Evolutionary conservation across 1,140 invertebrate species (phyloP).

Genomic region (Sweltsa coloradensis): DNA sequence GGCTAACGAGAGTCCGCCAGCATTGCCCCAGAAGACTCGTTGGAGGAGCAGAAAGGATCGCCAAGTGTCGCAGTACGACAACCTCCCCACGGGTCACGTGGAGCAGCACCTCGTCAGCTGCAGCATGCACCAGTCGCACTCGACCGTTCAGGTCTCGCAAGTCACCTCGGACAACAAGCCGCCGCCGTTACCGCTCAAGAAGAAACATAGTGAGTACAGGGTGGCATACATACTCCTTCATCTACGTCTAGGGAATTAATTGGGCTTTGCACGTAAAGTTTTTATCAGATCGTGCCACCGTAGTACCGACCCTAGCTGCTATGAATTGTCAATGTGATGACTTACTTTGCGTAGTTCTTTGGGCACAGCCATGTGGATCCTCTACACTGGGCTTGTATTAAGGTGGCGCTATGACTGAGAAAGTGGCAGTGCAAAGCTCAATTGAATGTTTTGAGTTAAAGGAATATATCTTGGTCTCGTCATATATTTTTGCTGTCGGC

Average conservation of each 20-base stretch:
- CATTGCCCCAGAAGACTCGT: slow-evolving; percentile 48
- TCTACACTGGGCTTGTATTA: too few relatives aligned
- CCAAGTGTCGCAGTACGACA: slow-evolving; percentile 62
- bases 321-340: too few relatives aligned
- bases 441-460: too few relatives aligned
- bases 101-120: slow-evolving; percentile 2
- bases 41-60: slow-evolving; percentile 37
- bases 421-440: too few relatives aligned
- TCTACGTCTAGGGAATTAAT: not conserved
- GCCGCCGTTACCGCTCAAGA: slow-evolving; percentile 81
- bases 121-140: slow-evolving; percentile 5
- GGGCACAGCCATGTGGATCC: too few relatives aligned
- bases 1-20: slow-evolving; percentile 35
- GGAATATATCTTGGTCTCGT: too few relatives aligned
- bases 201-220: slow-evolving; percentile 76
- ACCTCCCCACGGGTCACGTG: slow-evolving; percentile 37
- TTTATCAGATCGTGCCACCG: not conserved
- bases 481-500: too few relatives aligned
- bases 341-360: too few relatives aligned
- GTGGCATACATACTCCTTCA: slow-evolving; percentile 1
- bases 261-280: not conserved
- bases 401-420: too few relatives aligned
- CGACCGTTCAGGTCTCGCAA: slow-evolving; percentile 19
- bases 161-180: slow-evolving; percentile 44
- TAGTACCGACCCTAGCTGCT: too few relatives aligned